phyloP scores from a whole-genome alignment of 2,113 vertebrate species.

The Recurvirostra avosetta region DNA sequence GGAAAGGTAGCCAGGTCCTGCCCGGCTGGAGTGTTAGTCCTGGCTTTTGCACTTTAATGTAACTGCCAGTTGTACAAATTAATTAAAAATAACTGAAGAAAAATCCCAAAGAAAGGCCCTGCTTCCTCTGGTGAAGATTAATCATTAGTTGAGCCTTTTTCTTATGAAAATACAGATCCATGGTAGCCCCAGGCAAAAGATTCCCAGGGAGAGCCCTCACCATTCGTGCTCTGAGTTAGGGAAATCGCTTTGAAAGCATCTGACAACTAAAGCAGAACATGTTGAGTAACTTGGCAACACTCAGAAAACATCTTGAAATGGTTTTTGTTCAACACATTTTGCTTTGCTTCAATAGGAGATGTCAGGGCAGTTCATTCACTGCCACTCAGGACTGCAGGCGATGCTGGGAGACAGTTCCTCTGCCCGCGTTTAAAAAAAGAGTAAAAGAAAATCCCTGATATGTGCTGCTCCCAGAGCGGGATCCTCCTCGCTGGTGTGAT shows the following conservation, averaged over 20 bases:
- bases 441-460: background rate
- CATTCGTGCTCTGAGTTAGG: slow-evolving; percentile 61
- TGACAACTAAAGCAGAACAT: slow-evolving; percentile 65
- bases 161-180: slow-evolving; percentile 55
- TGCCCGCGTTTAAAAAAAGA: background rate
- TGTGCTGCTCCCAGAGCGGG: background rate
- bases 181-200: slow-evolving; percentile 57
- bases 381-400: slow-evolving; percentile 9
- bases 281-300: slow-evolving; percentile 65
- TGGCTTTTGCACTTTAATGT: slow-evolving; percentile 35
- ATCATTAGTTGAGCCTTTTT: slow-evolving; percentile 52
- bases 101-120: slow-evolving; percentile 56
- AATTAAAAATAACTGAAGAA: slow-evolving; percentile 68
- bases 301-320: slow-evolving; percentile 57
- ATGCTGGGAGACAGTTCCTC: background rate
- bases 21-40: background rate
- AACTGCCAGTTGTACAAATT: slow-evolving; percentile 59
- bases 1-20: background rate
- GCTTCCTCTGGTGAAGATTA: slow-evolving; percentile 55
- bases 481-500: rapidly evolving
- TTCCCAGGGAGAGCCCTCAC: slow-evolving; percentile 63
- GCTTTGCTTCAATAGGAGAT: slow-evolving; percentile 60
- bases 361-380: slow-evolving; percentile 61
- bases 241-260: slow-evolving; percentile 63
- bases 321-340: slow-evolving; percentile 57